These are phyloP conservation scores for Scopus umbretta DNA, from an alignment of 2,113 vertebrate genomes.

Conservation along the genomic window DNA sequence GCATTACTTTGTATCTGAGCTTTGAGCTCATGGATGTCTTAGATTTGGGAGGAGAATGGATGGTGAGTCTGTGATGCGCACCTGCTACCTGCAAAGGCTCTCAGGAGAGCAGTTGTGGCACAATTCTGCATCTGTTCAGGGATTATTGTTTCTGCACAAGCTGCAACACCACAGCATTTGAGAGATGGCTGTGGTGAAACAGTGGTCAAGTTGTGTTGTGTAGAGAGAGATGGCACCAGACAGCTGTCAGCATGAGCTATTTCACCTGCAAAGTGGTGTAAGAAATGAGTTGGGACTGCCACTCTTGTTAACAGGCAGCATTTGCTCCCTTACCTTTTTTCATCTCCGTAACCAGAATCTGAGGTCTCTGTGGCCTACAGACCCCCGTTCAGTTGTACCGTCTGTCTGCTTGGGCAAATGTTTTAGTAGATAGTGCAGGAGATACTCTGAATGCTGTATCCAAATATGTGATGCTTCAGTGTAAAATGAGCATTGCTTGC, in stretches of 20 bases:
- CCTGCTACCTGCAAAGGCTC: neutral
- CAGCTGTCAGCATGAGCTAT: neutral
- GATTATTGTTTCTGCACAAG: neutral
- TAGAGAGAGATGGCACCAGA: neutral
- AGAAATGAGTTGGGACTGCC: neutral
- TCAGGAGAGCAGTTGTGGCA: neutral
- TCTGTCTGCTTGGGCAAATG: neutral
- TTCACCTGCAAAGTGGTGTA: neutral
- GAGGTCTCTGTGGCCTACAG: neutral
- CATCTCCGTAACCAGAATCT: neutral
- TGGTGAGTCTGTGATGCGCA: neutral
- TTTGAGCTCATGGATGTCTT: neutral
- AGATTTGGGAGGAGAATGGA: neutral
- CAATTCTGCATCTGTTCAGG: neutral
- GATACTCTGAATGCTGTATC: neutral
- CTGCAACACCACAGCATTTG: neutral
- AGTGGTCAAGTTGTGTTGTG: neutral
- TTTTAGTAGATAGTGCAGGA: neutral
- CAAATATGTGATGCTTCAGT: neutral
- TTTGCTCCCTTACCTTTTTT: neutral
- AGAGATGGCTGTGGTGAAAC: neutral
- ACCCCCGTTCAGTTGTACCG: rapidly evolving
- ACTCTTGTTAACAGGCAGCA: neutral
- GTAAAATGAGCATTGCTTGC: neutral
- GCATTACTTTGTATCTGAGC: neutral